These are phyloP conservation scores for Dendroctonus valens DNA, from an alignment of 1,140 invertebrate genomes.

Conservation along the genomic window DNA sequence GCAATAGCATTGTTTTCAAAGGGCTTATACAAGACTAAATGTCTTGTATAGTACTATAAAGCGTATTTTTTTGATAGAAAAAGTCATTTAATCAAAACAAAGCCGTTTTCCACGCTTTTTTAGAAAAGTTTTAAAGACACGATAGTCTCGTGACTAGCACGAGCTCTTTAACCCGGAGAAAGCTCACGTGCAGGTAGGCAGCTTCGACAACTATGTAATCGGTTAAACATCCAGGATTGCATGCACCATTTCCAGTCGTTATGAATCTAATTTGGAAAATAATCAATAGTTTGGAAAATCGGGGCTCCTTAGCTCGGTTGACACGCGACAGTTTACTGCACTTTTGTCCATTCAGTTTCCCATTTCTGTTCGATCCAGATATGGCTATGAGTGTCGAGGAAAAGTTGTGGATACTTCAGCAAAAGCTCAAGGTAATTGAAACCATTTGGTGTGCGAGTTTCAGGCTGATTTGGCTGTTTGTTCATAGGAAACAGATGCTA, in stretches of 20 bases:
- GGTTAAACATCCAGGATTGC: constrained; percentile 27
- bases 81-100: too few species aligned
- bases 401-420: constrained; percentile 37
- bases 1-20: too few species aligned
- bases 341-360: background rate
- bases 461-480: background rate
- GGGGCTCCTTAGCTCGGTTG: constrained; percentile 24
- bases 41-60: too few species aligned
- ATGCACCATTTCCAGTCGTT: constrained; percentile 31
- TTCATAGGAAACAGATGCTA: constrained; percentile 41
- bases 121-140: too few species aligned
- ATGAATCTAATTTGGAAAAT: constrained; percentile 44
- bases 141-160: too few species aligned
- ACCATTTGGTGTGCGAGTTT: background rate
- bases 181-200: too few species aligned
- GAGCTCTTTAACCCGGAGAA: too few species aligned
- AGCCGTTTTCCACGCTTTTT: too few species aligned
- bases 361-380: constrained; percentile 1
- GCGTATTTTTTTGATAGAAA: too few species aligned
- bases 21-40: too few species aligned
- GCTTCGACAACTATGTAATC: background rate
- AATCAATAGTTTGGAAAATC: constrained; percentile 37
- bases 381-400: constrained; percentile 37
- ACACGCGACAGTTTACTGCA: constrained; percentile 40
- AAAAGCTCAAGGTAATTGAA: constrained; percentile 41